Conservation (phyloP, 2,888 invertebrate species). For the Drosophila histrio region DNA sequence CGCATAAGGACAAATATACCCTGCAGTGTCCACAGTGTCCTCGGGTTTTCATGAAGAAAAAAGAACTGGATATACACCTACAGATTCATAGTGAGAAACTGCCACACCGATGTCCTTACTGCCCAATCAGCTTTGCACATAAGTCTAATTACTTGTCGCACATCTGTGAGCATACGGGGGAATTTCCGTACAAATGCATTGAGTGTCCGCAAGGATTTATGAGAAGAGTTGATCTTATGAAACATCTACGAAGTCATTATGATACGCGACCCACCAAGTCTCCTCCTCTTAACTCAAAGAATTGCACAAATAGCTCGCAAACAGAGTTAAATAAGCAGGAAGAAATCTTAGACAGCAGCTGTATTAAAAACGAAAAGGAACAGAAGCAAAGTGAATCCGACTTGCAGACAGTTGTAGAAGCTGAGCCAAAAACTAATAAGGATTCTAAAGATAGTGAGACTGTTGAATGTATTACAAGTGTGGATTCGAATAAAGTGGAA, state of each 20-base stretch:
- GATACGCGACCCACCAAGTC: background rate
- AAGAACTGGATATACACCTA: constrained; percentile 27
- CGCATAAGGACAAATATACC: background rate
- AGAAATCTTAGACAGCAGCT: background rate
- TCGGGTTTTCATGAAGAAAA: constrained; percentile 8
- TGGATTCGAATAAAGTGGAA: too few species aligned
- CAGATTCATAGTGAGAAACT: constrained; percentile 36
- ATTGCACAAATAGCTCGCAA: background rate
- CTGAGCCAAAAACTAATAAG: too few species aligned
- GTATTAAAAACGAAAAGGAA: background rate
- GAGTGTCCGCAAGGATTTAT: constrained; percentile 4
- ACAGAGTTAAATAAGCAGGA: background rate
- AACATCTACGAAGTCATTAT: background rate
- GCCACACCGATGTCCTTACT: constrained; percentile 28
- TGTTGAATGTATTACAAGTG: background rate
- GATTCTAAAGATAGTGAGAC: background rate
- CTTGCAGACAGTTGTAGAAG: too few species aligned
- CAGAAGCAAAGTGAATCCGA: background rate
- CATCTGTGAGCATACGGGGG: constrained; percentile 19
- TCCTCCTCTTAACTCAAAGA: too few species aligned
- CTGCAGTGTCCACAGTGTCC: constrained; percentile 30
- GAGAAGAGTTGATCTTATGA: background rate
- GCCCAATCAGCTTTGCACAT: constrained; percentile 34
- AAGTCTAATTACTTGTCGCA: constrained; percentile 25
- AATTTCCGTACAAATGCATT: constrained; percentile 8